A percentile compares a stretch with the other conserved stretches of the same genome.
These are phyloP conservation scores for Gavia stellata DNA, from an alignment of 2,113 vertebrate species.

Conservation along the genomic window DNA sequence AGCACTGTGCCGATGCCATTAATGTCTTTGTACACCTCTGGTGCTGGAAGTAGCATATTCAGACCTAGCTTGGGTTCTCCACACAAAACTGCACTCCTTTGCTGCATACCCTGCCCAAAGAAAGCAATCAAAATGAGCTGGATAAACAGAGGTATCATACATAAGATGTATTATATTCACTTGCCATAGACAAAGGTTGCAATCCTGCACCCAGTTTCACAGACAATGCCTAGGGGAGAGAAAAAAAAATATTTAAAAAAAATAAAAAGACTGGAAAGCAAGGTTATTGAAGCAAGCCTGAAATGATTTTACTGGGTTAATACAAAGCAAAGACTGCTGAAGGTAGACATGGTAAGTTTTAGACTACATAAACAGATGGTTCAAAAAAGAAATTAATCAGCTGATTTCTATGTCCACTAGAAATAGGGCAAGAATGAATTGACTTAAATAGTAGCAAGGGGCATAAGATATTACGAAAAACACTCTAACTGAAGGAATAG, in stretches of 20 bases:
- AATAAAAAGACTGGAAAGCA: background rate
- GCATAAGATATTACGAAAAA: background rate
- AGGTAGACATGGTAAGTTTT: background rate
- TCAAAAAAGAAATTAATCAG: background rate
- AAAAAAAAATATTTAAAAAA: background rate
- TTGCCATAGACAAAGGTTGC: background rate
- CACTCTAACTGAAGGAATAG: background rate
- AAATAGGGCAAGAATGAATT: background rate
- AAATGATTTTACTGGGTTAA: background rate
- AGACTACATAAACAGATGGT: background rate
- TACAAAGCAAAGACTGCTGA: background rate
- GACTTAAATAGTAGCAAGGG: background rate
- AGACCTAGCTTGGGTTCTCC: background rate
- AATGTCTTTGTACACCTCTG: background rate
- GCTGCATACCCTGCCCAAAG: background rate
- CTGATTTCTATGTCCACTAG: background rate
- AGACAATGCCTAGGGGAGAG: background rate
- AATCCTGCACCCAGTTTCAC: background rate
- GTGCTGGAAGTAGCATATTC: background rate
- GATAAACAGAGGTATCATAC: background rate
- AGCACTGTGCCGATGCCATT: background rate
- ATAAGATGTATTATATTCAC: background rate
- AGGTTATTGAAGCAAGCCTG: background rate
- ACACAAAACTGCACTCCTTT: background rate
- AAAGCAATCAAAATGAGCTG: background rate